Evolutionary conservation across 2,797 vertebrate species (phyloP).

Genomic region (Pterois miles): DNA sequence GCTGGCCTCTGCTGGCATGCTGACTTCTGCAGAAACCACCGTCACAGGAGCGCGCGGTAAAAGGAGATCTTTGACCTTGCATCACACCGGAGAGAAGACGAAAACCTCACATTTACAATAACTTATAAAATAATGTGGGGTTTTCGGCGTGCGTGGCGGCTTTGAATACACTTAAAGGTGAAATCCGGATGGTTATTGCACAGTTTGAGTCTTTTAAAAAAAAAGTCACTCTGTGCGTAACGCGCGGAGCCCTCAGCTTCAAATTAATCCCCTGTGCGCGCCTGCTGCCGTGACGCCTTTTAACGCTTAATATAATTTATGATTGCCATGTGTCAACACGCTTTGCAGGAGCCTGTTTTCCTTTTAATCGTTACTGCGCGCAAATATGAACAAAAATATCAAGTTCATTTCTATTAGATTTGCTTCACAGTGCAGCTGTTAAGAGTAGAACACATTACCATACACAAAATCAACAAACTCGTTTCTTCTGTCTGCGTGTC

Average conservation of each 20-base stretch:
- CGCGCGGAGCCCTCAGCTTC: conserved; percentile 31
- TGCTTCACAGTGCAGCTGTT: background rate
- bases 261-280: conserved; percentile 38
- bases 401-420: background rate
- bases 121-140: conserved; percentile 21
- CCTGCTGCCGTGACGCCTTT: conserved; percentile 39
- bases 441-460: background rate
- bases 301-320: conserved; percentile 40
- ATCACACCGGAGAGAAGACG: conserved; percentile 57
- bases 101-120: conserved; percentile 63
- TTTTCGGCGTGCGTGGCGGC: conserved; percentile 28
- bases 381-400: background rate
- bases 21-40: conserved; percentile 81
- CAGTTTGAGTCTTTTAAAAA: conserved; percentile 14
- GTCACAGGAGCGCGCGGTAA: conserved; percentile 76
- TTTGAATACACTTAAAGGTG: conserved; percentile 42
- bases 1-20: conserved; percentile 69
- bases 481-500: conserved; percentile 28
- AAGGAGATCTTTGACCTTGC: conserved; percentile 87
- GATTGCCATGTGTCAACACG: conserved; percentile 48
- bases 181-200: conserved; percentile 5
- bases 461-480: conserved; percentile 23
- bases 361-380: background rate
- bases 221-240: conserved; percentile 9
- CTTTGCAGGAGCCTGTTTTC: background rate